Percentiles rank a stretch among this genome's conserved stretches.
phyloP scores from a whole-genome alignment of 2,113 vertebrate genomes.

The Gymnocephalus cernua region DNA sequence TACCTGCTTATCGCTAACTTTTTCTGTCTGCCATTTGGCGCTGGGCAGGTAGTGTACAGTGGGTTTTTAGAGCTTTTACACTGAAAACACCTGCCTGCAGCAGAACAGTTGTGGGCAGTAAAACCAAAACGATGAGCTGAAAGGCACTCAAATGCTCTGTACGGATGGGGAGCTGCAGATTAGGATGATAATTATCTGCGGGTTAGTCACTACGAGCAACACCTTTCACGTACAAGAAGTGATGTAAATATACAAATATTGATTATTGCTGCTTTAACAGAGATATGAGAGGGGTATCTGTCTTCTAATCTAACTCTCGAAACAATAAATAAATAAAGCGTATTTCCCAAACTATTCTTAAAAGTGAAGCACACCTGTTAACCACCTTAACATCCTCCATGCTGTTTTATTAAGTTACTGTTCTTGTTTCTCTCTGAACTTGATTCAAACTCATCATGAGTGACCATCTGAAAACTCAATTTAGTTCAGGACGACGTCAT shows the following conservation, averaged over 20 bases:
- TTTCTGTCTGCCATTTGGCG: neutral
- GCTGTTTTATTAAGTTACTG: neutral
- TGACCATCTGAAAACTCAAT: conserved; percentile 51
- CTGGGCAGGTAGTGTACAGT: neutral
- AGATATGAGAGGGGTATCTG: neutral
- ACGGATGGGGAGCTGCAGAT: neutral
- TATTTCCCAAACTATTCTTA: neutral
- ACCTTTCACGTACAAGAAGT: conserved; percentile 1
- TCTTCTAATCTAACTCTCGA: neutral
- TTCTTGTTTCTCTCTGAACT: conserved; percentile 26
- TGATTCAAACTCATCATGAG: conserved; percentile 47
- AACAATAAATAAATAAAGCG: neutral
- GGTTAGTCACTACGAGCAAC: neutral
- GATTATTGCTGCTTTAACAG: neutral
- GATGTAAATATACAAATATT: neutral
- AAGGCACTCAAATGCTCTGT: neutral
- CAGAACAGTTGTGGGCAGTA: neutral
- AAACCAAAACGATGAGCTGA: conserved; percentile 8
- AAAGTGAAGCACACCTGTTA: conserved; percentile 19
- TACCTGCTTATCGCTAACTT: neutral
- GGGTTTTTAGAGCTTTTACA: neutral
- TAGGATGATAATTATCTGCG: neutral
- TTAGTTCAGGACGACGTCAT: conserved; percentile 59
- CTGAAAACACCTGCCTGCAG: neutral
- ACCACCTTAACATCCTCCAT: conserved; percentile 11